Base-by-base conservation (phyloP, 2,888 invertebrate genomes). In the Erebia epiphron region DNA sequence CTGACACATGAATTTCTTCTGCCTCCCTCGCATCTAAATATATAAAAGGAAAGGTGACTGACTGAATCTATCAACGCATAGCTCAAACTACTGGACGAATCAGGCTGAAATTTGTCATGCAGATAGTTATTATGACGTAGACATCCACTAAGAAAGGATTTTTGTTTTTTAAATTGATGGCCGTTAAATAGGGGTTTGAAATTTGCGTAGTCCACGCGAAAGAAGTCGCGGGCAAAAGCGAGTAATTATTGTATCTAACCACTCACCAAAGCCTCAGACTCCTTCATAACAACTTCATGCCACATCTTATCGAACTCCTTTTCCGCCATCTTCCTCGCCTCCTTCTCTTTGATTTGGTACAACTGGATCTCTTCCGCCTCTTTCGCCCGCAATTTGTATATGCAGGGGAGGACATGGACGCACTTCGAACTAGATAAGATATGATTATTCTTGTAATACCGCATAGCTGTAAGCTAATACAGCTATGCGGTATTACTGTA, bases 301-400 rank as follows among this genome's bases (percentile, higher is more conserved):
- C 96, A 96, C 92, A 95, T 94, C 60, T 84, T 88, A 62, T 96
- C 95, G 3, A 94, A 77, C 80, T 95, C 95, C 5, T 81, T 88
- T 76, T 95, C 95, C 0, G 94, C 89, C 83, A 91, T 85, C 68
- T 89, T 89, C 70, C 85, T 86, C 0, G 94, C 88, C 76, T 94
- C 85, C 70, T 95, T 95, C 82, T 95, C 95, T 65, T 86, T 87
- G 54, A 95, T 95, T 85, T 95, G 95, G 76, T 94, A 94, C 63
- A 94, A 83, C 75, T 95, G 95, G 3, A 92, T 86, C 60, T 92
- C 84, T 77, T 94, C 91, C 0, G 92, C 89, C 73, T 95, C 94
- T 50, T 90, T 88, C 0, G 94, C 87, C 13, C 94, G 89, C 54
- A 93, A 80, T 74, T 94, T 90, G 61, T 80, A 78, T 16, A 92